Percentiles rank a stretch among this genome's conserved stretches.
Evolutionary conservation across 2,888 invertebrate species (phyloP).

Genomic region (Lepidocyrtinus sp.): DNA sequence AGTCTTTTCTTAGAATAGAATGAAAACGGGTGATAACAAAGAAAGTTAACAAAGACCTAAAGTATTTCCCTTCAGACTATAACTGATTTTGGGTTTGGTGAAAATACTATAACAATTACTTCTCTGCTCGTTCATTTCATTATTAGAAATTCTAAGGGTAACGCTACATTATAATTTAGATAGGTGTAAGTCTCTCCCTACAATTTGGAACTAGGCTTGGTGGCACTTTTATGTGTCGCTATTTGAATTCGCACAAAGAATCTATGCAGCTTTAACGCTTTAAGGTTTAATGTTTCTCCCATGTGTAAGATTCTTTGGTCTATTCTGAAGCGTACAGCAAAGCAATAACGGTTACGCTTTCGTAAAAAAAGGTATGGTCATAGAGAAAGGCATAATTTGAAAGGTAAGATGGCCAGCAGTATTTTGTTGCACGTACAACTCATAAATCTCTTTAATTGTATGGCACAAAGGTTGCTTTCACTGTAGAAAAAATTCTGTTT

Average conservation of each 20-base stretch:
- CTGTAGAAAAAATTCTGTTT: slow-evolving; percentile 34
- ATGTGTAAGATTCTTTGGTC: no score
- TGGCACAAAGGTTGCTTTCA: slow-evolving; percentile 48
- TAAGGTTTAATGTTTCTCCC: no score
- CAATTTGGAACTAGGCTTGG: no score
- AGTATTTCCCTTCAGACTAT: no score
- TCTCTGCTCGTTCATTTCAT: neutral
- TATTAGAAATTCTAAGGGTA: neutral
- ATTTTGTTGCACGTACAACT: slow-evolving; percentile 55
- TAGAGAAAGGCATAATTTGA: slow-evolving; percentile 46
- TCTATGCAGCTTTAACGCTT: no score
- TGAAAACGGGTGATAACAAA: slow-evolving; percentile 12
- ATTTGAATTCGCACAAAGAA: no score
- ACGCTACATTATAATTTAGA: no score
- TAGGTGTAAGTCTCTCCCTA: no score
- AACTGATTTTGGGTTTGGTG: neutral
- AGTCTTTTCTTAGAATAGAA: slow-evolving; percentile 6
- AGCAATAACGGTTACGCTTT: no score
- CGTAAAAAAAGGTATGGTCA: no score
- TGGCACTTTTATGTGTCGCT: no score
- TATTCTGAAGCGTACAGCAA: no score
- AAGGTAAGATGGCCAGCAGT: slow-evolving; percentile 56
- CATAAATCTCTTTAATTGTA: slow-evolving; percentile 61
- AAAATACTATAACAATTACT: neutral
- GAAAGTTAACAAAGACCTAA: slow-evolving; percentile 56